phyloP scores from a whole-genome alignment of 1,140 invertebrate genomes.

The Caenorhabditis briggsae region DNA sequence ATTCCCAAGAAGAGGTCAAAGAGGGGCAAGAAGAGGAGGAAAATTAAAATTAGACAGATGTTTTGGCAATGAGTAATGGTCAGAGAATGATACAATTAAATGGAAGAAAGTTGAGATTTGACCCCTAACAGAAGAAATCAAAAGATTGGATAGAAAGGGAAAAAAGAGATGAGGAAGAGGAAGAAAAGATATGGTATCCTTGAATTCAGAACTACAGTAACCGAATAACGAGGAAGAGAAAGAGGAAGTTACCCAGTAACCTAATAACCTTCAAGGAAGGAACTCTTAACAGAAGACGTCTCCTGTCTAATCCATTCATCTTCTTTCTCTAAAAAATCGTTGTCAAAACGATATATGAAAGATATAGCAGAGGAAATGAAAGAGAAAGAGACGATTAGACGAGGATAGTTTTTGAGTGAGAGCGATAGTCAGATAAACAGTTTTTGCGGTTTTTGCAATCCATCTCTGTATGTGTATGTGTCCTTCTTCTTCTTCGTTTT shows the following conservation, averaged over 20 bases:
- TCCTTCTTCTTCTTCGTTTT: neutral
- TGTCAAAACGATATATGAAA: neutral
- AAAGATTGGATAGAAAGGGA: neutral
- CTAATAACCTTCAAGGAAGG: neutral
- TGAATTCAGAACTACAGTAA: neutral
- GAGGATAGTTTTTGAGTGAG: neutral
- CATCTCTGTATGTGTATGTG: neutral
- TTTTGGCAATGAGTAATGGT: too few relatives aligned
- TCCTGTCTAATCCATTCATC: conserved; percentile 4
- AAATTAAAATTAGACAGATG: too few relatives aligned
- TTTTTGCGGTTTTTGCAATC: conserved; percentile 44
- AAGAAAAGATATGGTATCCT: neutral
- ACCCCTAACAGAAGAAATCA: neutral
- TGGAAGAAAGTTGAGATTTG: neutral
- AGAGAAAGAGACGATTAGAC: conserved; percentile 33
- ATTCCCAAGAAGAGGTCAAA: neutral
- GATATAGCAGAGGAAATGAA: too few relatives aligned
- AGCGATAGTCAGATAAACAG: conserved; percentile 47
- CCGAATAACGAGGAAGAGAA: neutral
- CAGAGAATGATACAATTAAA: too few relatives aligned
- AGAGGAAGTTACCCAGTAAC: conserved; percentile 4
- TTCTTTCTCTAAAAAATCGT: neutral
- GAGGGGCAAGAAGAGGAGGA: neutral
- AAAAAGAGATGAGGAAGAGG: neutral
- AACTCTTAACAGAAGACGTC: neutral